A percentile compares a stretch with the other conserved stretches of the same genome.
phyloP scores from a whole-genome alignment of 2,797 vertebrate species.

The Chelon auratus region DNA sequence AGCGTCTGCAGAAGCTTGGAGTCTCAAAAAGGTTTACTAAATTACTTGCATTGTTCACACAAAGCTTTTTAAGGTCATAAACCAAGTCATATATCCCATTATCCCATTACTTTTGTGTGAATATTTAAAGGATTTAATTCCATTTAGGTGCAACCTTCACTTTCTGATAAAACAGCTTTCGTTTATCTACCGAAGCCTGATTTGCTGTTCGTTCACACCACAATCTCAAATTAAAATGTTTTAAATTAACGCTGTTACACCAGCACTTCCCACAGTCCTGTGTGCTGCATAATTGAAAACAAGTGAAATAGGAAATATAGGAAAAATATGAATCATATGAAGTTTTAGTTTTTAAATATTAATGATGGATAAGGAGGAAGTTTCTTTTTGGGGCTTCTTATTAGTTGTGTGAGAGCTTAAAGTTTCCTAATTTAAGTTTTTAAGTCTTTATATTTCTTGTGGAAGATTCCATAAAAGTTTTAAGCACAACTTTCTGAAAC shows the following conservation, averaged over 20 bases:
- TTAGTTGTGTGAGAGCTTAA: not conserved
- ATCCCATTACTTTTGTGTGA: too few relatives aligned
- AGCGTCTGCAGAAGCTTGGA: not conserved
- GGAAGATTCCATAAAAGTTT: not conserved
- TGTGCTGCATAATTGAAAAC: not conserved
- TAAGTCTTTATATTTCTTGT: not conserved
- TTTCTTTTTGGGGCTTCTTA: not conserved
- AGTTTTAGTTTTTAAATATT: not conserved
- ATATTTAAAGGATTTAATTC: not conserved
- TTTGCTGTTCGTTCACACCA: not conserved
- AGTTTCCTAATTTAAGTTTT: not conserved
- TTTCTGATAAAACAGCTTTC: not conserved
- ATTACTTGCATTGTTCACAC: not conserved
- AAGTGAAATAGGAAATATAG: not conserved
- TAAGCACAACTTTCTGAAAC: not conserved
- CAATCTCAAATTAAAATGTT: slow-evolving; percentile 8
- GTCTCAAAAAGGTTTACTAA: not conserved
- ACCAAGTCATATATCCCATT: not conserved
- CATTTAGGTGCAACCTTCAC: not conserved
- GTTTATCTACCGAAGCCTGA: not conserved
- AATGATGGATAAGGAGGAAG: not conserved
- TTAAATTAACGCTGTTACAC: not conserved
- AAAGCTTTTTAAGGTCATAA: not conserved
- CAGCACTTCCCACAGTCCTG: not conserved
- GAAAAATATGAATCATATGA: not conserved